Evolutionary conservation across 2,113 vertebrate genomes (phyloP).

Genomic region (Cathartes aura): DNA sequence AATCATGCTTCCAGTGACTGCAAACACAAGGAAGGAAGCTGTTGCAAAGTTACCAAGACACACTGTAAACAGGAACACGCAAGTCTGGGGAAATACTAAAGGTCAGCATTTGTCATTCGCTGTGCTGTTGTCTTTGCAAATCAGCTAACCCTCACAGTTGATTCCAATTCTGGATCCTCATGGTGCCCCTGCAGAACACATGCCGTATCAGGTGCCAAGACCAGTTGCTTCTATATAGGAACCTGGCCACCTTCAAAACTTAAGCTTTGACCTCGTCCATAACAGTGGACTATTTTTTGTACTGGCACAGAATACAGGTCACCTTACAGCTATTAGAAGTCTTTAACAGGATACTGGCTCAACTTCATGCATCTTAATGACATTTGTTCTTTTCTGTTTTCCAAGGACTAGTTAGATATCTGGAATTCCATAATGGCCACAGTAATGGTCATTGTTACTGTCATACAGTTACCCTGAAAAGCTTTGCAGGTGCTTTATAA

Average conservation of each 20-base stretch:
- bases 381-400: not conserved
- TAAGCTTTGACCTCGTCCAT: not conserved
- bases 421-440: not conserved
- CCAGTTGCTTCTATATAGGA: not conserved
- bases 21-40: conserved; percentile 44
- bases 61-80: not conserved
- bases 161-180: not conserved
- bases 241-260: not conserved
- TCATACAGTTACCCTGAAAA: not conserved
- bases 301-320: not conserved
- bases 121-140: not conserved
- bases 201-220: not conserved
- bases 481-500: not conserved
- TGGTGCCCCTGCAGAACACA: not conserved
- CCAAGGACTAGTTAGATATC: not conserved
- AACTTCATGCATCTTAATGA: not conserved
- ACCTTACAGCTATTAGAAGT: not conserved
- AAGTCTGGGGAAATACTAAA: conserved; percentile 21
- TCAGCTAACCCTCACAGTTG: not conserved
- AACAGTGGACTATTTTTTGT: not conserved
- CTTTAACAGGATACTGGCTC: not conserved
- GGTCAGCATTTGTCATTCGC: conserved; percentile 31
- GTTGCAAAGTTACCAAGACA: conserved; percentile 24
- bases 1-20: not conserved
- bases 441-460: not conserved